phyloP scores from a whole-genome alignment of 2,797 vertebrate species.

The Anisognathus igniventris region DNA sequence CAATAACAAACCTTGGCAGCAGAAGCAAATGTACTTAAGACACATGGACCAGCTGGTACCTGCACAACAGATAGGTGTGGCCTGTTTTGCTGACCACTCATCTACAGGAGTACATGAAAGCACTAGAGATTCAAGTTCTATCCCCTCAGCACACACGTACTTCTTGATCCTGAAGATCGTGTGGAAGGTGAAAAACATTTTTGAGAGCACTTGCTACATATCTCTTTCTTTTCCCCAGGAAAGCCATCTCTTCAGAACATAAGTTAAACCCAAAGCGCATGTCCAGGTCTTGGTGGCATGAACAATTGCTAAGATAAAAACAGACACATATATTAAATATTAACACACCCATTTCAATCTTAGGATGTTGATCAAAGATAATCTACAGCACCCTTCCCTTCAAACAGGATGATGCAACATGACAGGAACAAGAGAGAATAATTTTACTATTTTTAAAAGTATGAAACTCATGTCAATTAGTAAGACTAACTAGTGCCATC shows the following conservation, averaged over 20 bases:
- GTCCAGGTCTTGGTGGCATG: constrained; percentile 59
- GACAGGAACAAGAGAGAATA: not conserved
- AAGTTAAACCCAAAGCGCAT: constrained; percentile 82
- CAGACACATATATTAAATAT: not conserved
- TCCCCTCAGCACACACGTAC: constrained; percentile 48
- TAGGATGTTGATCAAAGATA: not conserved
- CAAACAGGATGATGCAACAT: not conserved
- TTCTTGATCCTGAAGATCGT: constrained; percentile 69
- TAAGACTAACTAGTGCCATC: not conserved
- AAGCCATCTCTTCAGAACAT: constrained; percentile 76
- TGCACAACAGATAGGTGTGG: not conserved
- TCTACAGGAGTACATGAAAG: not conserved
- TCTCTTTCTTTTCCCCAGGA: constrained; percentile 77
- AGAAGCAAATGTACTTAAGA: not conserved
- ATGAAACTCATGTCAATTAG: not conserved
- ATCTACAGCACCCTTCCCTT: not conserved
- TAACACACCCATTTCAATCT: not conserved
- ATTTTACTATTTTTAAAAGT: not conserved
- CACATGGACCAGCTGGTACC: not conserved
- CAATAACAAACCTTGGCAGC: not conserved
- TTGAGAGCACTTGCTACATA: constrained; percentile 74
- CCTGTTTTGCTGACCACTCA: not conserved
- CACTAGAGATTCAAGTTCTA: not conserved
- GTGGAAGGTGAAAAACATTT: constrained; percentile 74
- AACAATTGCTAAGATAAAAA: constrained; percentile 44